phyloP scores from a whole-genome alignment of 2,113 vertebrate species.

The Anas platyrhynchos region DNA sequence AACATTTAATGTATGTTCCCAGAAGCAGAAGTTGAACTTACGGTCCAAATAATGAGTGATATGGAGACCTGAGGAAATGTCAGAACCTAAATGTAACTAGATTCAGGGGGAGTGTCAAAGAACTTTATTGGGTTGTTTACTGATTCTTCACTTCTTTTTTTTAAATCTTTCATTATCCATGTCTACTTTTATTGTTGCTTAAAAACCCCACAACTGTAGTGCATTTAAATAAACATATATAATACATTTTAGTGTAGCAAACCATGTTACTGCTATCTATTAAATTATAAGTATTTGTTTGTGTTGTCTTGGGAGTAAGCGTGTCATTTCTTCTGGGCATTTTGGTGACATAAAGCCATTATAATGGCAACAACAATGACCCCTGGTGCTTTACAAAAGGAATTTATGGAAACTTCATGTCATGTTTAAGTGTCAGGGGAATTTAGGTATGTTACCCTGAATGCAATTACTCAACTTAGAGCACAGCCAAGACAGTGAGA shows the following conservation, averaged over 20 bases:
- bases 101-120: not conserved
- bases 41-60: not conserved
- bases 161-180: not conserved
- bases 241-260: not conserved
- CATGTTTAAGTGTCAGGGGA: not conserved
- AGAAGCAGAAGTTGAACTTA: not conserved
- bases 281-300: constrained; percentile 17
- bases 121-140: not conserved
- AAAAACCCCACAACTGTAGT: not conserved
- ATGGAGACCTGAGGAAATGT: not conserved
- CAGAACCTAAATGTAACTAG: not conserved
- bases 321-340: not conserved
- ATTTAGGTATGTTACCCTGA: constrained; percentile 47
- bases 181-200: not conserved
- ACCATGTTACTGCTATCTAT: not conserved
- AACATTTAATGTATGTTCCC: rapidly evolving
- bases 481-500: constrained; percentile 27
- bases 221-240: not conserved
- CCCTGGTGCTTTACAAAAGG: constrained; percentile 18
- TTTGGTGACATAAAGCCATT: not conserved
- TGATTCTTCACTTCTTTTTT: not conserved
- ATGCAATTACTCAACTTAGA: constrained; percentile 54
- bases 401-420: constrained; percentile 18
- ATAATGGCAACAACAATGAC: not conserved
- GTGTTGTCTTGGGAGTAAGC: not conserved